Percentiles rank a stretch among this genome's conserved stretches.
These are phyloP conservation scores for Druceiella hillmani DNA, from an alignment of 2,888 invertebrate genomes.

Conservation along the genomic window DNA sequence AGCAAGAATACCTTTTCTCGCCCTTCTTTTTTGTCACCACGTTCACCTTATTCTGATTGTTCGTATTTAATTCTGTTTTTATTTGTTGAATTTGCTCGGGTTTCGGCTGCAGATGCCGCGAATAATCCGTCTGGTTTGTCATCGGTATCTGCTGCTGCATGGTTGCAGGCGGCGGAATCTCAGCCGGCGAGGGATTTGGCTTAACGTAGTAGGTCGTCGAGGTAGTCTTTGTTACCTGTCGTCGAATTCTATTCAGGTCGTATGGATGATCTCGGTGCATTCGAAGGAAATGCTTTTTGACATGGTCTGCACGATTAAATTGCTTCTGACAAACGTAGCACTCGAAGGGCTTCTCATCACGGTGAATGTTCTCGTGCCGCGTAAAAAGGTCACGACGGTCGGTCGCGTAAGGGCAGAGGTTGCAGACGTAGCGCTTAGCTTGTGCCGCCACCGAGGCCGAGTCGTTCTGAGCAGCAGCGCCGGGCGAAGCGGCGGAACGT, in stretches of 20 bases:
- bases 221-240: conserved; percentile 56
- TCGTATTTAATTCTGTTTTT: conserved; percentile 31
- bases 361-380: conserved; percentile 88
- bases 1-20: conserved; percentile 75
- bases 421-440: conserved; percentile 76
- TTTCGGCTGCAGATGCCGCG: conserved; percentile 35
- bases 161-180: conserved; percentile 13
- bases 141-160: conserved; percentile 8
- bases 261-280: conserved; percentile 90
- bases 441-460: conserved; percentile 17
- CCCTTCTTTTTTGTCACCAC: conserved; percentile 44
- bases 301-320: conserved; percentile 91
- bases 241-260: conserved; percentile 75
- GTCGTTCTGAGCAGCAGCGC: conserved; percentile 16
- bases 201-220: conserved; percentile 37
- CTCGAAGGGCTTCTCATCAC: conserved; percentile 90
- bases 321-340: conserved; percentile 90
- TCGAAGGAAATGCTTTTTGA: conserved; percentile 87
- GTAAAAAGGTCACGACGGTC: conserved; percentile 87
- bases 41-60: not conserved
- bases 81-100: conserved; percentile 38
- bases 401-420: conserved; percentile 85
- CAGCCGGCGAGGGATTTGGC: conserved; percentile 22
- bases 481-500: conserved; percentile 23
- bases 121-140: conserved; percentile 24